Evolutionary conservation across 2,888 invertebrate genomes (phyloP), one percentile per base, ranked within the genome.

Genomic region (Griposia aprilina): DNA sequence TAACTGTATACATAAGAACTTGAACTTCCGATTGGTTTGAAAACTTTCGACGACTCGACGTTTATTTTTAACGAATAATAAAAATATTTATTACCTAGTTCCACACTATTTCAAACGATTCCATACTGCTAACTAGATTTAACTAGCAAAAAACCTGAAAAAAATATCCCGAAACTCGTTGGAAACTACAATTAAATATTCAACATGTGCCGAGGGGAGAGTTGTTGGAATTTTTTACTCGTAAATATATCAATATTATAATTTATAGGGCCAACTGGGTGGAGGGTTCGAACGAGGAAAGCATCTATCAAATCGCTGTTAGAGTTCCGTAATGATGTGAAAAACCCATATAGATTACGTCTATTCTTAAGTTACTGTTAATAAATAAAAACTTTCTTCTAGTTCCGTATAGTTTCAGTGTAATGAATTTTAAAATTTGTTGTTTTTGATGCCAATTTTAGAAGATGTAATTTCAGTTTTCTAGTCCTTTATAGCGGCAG

Each of bases 191-290:
- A 85, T 76, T 82, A 82, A 85, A 82, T 74, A 85, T 84, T 82
- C 84, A 82, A 72, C 76, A 80, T 82, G 57, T 69, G 65, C 69
- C 67, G 55, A 59, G 45, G 57, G 23, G 15, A 84, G 72, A 71
- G 72, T 84, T 77, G 48, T 74, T 36, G 55, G 60, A 72, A 13
- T 68, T 84, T 85, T 81, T 82, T 74, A 74, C 62, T 74, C 80
- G 67, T 82, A 83, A 84, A 82, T 82, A 82, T 74, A 82, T 85
- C 76, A 87, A 77, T 83, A 81, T 74, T 79, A 79, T 85, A 81
- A 87, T 81, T 81, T 87, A 85, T 80, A 76, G 55, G 36, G 67
- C 62, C 36, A 71, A 74, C 81, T 70, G 63, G 67, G 67, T 62
- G 36, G 72, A 59, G 71, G 67, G 63, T 76, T 75, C n/a, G 66